Conservation (phyloP, 2,888 invertebrate species). For the Hydraecia micacea region DNA sequence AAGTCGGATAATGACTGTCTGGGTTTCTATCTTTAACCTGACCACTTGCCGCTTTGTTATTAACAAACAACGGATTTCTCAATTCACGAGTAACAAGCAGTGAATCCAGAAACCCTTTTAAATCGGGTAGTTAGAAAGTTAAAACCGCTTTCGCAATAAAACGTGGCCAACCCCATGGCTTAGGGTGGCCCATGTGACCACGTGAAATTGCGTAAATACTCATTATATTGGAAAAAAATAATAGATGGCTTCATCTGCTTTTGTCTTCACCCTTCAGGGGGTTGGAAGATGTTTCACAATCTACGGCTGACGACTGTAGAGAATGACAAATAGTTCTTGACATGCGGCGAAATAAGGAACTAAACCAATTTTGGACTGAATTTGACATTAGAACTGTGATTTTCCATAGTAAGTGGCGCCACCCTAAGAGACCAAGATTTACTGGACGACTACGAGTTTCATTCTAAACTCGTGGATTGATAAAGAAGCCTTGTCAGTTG, state of each 20-base stretch:
- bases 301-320: background rate
- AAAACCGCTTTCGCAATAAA: slow-evolving; percentile 6
- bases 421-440: background rate
- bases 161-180: background rate
- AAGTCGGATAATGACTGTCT: no score
- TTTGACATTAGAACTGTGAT: background rate
- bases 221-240: background rate
- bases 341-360: background rate
- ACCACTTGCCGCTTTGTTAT: background rate
- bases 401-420: background rate
- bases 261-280: background rate
- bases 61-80: background rate
- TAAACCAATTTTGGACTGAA: background rate
- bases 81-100: background rate
- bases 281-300: slow-evolving; percentile 13
- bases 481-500: slow-evolving; percentile 62
- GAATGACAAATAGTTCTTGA: background rate
- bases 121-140: background rate
- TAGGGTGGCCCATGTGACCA: background rate
- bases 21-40: background rate
- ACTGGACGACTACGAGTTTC: background rate
- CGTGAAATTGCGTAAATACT: slow-evolving; percentile 1
- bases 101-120: background rate
- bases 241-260: slow-evolving; percentile 12
- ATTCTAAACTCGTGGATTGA: background rate